These are phyloP conservation scores for Drosophila nigromelanica DNA, from an alignment of 1,140 invertebrate genomes.

Conservation along the genomic window DNA sequence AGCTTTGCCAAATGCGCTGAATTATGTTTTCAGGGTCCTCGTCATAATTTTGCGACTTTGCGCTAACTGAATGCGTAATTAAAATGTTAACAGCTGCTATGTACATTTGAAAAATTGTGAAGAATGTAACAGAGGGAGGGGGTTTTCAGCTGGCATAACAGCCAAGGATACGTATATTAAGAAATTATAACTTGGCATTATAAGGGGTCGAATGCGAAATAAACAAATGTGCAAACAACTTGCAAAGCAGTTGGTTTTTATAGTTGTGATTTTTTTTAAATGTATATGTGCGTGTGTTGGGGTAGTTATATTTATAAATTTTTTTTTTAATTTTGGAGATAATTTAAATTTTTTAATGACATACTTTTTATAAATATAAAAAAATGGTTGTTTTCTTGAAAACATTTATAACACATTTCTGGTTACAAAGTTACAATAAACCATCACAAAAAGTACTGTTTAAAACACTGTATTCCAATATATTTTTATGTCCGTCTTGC, in stretches of 20 bases:
- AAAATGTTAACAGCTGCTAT: conserved; percentile 64
- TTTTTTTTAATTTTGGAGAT: too few species aligned
- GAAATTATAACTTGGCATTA: conserved; percentile 60
- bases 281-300: too few species aligned
- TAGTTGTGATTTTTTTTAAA: background rate
- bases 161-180: conserved; percentile 54
- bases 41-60: conserved; percentile 50
- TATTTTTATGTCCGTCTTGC: too few species aligned
- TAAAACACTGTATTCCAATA: too few species aligned
- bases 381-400: too few species aligned
- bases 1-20: background rate
- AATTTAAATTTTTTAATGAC: too few species aligned
- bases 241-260: background rate
- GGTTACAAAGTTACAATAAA: too few species aligned
- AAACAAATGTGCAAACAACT: conserved; percentile 35
- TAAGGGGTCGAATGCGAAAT: conserved; percentile 19
- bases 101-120: conserved; percentile 20
- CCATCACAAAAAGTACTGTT: too few species aligned
- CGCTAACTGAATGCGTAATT: conserved; percentile 77
- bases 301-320: too few species aligned
- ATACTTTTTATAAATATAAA: too few species aligned
- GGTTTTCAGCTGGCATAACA: background rate
- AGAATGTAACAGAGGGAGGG: background rate
- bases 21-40: conserved; percentile 9
- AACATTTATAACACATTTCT: too few species aligned